These are phyloP conservation scores for Lerema accius DNA, from an alignment of 1,140 invertebrate genomes.

Conservation along the genomic window DNA sequence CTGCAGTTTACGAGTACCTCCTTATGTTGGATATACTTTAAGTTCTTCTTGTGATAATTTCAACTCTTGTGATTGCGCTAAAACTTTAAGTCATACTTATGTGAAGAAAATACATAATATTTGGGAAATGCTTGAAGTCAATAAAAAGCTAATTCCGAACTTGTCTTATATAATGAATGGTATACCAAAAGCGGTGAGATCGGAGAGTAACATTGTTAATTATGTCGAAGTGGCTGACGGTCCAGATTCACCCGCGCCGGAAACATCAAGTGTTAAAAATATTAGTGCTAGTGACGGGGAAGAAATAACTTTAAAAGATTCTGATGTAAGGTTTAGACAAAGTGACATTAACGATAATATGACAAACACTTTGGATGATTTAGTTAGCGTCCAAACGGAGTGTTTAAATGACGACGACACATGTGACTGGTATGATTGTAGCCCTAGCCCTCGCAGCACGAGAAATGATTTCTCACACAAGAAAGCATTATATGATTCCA, in stretches of 20 bases:
- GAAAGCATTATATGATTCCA: constrained; percentile 43
- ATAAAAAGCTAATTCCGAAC: constrained; percentile 34
- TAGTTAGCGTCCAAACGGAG: constrained; percentile 25
- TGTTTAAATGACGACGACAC: constrained; percentile 31
- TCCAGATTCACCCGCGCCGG: background rate
- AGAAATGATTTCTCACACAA: constrained; percentile 35
- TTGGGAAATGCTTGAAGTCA: constrained; percentile 48
- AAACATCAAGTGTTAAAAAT: constrained; percentile 34
- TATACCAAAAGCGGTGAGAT: constrained; percentile 22
- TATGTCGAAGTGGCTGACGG: constrained; percentile 27
- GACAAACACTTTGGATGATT: constrained; percentile 43
- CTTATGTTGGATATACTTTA: constrained; percentile 62
- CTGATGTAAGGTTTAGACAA: constrained; percentile 36
- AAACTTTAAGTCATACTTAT: constrained; percentile 47
- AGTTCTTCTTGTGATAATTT: constrained; percentile 61
- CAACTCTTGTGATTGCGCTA: constrained; percentile 59
- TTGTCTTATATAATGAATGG: constrained; percentile 55
- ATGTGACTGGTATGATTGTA: constrained; percentile 36
- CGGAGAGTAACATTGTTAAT: constrained; percentile 33
- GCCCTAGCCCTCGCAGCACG: constrained; percentile 12
- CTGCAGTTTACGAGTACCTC: constrained; percentile 21
- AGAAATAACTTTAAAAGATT: constrained; percentile 52
- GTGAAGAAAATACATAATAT: constrained; percentile 47
- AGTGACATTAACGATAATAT: constrained; percentile 27
- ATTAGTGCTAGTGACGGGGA: constrained; percentile 38